Evolutionary conservation across 2,113 vertebrate species (phyloP).

Genomic region (Naja naja): DNA sequence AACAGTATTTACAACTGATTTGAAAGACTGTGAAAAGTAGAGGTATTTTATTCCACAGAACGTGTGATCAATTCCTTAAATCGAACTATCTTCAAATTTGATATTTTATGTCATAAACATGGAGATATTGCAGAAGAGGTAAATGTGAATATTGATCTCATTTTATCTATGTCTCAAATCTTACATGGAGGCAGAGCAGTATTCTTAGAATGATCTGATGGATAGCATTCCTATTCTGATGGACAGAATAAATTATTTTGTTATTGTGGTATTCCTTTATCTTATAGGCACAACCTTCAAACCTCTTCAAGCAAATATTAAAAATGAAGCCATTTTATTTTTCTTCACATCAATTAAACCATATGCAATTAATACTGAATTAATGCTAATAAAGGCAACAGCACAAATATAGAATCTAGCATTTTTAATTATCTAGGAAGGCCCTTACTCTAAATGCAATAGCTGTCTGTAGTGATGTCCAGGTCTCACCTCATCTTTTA

Average conservation of each 20-base stretch:
- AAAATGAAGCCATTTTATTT: neutral
- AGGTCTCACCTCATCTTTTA: conserved; percentile 91
- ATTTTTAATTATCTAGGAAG: conserved; percentile 1
- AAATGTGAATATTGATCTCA: neutral
- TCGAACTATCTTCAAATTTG: neutral
- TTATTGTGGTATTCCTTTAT: too few species aligned
- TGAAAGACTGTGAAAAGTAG: neutral
- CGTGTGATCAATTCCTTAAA: neutral
- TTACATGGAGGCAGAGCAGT: neutral
- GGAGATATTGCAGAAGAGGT: neutral
- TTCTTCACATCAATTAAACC: neutral
- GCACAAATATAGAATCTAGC: neutral
- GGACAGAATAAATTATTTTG: neutral
- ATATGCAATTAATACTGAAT: neutral
- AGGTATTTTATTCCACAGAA: neutral
- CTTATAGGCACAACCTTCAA: neutral
- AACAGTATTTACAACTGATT: neutral
- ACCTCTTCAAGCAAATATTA: neutral
- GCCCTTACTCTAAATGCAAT: conserved; percentile 28
- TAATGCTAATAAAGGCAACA: neutral
- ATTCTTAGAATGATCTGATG: neutral
- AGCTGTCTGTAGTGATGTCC: conserved; percentile 43
- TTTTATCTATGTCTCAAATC: neutral
- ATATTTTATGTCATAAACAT: neutral
- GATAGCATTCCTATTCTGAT: neutral